Evolutionary conservation across 2,797 vertebrate species (phyloP).

Genomic region (Avahi laniger): DNA sequence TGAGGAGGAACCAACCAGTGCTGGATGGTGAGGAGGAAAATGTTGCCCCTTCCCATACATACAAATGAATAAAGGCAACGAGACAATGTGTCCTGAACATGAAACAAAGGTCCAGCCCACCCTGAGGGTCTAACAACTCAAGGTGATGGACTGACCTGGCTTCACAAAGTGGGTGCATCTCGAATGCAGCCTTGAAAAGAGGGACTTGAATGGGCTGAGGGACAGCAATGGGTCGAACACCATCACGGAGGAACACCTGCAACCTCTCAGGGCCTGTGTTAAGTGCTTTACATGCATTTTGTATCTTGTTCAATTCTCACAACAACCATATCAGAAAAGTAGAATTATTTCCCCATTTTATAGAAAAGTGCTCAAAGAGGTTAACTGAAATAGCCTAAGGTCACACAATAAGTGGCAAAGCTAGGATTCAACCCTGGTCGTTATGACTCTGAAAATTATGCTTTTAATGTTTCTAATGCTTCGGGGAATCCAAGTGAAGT

Average conservation of each 20-base stretch:
- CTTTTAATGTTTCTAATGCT: background rate
- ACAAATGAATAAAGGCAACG: background rate
- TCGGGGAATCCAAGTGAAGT: background rate
- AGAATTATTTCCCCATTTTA: background rate
- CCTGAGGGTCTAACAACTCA: background rate
- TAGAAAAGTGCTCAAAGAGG: constrained; percentile 1
- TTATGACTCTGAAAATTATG: background rate
- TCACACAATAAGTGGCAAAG: constrained; percentile 31
- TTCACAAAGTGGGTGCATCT: background rate
- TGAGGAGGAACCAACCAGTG: background rate
- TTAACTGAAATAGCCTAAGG: background rate
- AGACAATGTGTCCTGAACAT: background rate
- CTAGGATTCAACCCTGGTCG: background rate
- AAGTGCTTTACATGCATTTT: background rate
- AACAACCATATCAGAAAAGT: background rate
- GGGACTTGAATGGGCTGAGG: too few relatives aligned
- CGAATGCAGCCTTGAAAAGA: background rate
- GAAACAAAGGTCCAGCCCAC: background rate
- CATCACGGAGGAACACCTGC: background rate
- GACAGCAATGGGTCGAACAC: background rate
- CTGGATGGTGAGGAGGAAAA: background rate
- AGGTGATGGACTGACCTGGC: background rate
- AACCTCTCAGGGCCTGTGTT: background rate
- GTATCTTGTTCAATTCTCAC: background rate
- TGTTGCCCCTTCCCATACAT: background rate